Percentiles rank a stretch among this genome's conserved stretches.
phyloP scores from a whole-genome alignment of 2,113 vertebrate genomes.

The Phaethornis superciliosus region DNA sequence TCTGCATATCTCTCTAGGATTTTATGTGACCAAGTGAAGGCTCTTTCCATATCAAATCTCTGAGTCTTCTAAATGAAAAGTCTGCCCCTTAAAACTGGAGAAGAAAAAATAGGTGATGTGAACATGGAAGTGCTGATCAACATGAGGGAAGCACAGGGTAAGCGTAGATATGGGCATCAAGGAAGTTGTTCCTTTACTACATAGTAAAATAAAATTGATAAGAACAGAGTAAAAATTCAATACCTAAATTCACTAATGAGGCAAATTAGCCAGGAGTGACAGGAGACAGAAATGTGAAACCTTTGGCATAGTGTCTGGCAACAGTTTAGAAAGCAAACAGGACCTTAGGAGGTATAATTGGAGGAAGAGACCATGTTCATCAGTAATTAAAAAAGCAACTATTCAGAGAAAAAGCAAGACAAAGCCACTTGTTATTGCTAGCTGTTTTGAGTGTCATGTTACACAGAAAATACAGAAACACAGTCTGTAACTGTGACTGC shows the following conservation, averaged over 20 bases:
- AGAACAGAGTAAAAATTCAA: background rate
- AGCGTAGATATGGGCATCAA: background rate
- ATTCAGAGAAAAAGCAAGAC: background rate
- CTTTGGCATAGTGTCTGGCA: background rate
- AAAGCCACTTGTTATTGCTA: background rate
- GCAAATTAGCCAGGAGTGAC: background rate
- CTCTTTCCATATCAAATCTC: background rate
- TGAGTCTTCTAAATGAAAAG: background rate
- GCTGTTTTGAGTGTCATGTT: background rate
- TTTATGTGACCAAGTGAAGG: background rate
- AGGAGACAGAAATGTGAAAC: background rate
- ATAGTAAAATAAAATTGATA: background rate
- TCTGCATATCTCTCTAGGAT: background rate
- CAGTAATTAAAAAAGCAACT: background rate
- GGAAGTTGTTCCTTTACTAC: background rate
- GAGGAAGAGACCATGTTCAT: background rate
- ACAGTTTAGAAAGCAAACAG: background rate
- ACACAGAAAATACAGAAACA: background rate
- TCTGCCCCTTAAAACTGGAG: background rate
- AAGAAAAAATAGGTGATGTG: background rate
- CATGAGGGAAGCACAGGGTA: background rate
- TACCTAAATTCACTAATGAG: background rate
- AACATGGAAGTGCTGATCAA: background rate
- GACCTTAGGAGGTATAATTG: background rate
- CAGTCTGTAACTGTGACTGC: background rate